Evolutionary conservation across 2,797 vertebrate genomes (phyloP).

Genomic region (Argya squamiceps): DNA sequence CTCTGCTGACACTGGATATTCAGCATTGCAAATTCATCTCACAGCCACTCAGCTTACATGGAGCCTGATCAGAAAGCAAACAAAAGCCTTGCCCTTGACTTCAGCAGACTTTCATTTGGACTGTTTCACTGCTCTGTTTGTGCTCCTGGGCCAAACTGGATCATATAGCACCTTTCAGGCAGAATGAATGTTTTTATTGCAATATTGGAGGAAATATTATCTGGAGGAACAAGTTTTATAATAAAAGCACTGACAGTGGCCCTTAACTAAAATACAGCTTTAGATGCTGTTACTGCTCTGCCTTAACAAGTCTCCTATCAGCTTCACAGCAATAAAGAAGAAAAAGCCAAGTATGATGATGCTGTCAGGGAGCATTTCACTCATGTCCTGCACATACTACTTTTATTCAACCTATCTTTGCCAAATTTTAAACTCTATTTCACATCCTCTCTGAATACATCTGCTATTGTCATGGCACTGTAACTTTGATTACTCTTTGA

Average conservation of each 20-base stretch:
- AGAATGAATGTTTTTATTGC: neutral
- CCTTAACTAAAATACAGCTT: conserved; percentile 21
- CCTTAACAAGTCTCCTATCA: neutral
- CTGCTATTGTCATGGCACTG: conserved; percentile 43
- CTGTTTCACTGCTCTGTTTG: neutral
- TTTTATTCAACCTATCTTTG: conserved; percentile 30
- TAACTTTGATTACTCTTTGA: conserved; percentile 17
- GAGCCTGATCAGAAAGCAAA: neutral
- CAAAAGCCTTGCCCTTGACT: neutral
- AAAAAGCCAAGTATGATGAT: conserved; percentile 25
- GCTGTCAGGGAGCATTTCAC: conserved; percentile 26
- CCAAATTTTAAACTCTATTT: conserved; percentile 48
- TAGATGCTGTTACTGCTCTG: conserved; percentile 1
- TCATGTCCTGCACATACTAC: conserved; percentile 1
- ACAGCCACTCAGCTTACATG: neutral
- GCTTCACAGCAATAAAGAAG: conserved; percentile 27
- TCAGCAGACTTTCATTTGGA: neutral
- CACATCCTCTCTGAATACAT: conserved; percentile 2
- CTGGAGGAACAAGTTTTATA: conserved; percentile 14
- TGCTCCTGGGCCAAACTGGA: neutral
- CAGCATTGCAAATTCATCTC: neutral
- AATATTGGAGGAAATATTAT: neutral
- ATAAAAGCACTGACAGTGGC: conserved; percentile 18
- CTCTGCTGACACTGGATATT: neutral
- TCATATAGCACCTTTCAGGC: neutral